Conservation (phyloP, 2,113 vertebrate genomes). For the Leptobrachium ailaonicum region DNA sequence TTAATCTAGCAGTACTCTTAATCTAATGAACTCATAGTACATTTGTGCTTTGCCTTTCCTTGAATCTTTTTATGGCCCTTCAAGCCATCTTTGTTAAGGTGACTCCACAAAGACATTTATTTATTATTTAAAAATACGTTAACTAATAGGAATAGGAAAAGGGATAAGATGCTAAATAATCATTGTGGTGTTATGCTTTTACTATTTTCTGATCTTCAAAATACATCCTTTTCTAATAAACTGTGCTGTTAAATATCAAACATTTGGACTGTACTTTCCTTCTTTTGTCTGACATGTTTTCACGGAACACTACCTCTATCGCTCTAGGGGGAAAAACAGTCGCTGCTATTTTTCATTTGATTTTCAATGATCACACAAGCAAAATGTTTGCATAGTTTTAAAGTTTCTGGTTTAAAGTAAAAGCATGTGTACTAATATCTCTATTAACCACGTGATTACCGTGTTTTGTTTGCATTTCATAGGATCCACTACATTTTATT, state of each 20-base stretch:
- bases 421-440: too few relatives aligned
- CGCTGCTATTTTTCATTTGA: slow-evolving; percentile 57
- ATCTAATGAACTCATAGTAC: slow-evolving; percentile 36
- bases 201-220: background rate
- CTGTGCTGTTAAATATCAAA: slow-evolving; percentile 35
- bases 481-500: too few relatives aligned
- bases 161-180: background rate
- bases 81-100: background rate
- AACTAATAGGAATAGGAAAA: background rate
- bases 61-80: slow-evolving; percentile 6
- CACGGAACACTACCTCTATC: slow-evolving; percentile 61
- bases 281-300: slow-evolving; percentile 52
- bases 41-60: slow-evolving; percentile 21
- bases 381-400: slow-evolving; percentile 60
- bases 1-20: slow-evolving; percentile 52
- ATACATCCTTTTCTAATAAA: background rate
- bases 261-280: slow-evolving; percentile 19
- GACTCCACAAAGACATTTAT: slow-evolving; percentile 26
- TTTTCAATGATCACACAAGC: slow-evolving; percentile 60
- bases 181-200: background rate
- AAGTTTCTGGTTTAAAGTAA: background rate
- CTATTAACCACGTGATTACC: too few relatives aligned
- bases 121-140: slow-evolving; percentile 20
- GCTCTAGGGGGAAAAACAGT: slow-evolving; percentile 57
- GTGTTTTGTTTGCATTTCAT: too few relatives aligned